These are phyloP conservation scores for Apoderus coryli DNA, from an alignment of 2,888 invertebrate species.

Conservation along the genomic window DNA sequence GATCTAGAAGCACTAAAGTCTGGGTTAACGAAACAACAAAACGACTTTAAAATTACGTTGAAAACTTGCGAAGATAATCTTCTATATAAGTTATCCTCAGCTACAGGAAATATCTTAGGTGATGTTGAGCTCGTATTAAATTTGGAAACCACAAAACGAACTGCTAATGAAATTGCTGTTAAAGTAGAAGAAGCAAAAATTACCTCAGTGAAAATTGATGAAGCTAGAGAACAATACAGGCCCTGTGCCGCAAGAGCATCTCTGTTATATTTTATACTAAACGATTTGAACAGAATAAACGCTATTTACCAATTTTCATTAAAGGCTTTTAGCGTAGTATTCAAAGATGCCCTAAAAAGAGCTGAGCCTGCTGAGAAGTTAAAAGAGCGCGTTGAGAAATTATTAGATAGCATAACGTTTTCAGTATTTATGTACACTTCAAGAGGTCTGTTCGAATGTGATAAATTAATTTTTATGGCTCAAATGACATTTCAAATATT, in stretches of 20 bases:
- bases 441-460: conserved; percentile 79
- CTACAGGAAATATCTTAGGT: conserved; percentile 82
- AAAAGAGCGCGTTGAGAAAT: conserved; percentile 52
- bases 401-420: conserved; percentile 80
- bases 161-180: conserved; percentile 76
- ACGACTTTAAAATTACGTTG: conserved; percentile 84
- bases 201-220: conserved; percentile 78
- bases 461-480: conserved; percentile 80
- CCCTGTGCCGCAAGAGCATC: conserved; percentile 78
- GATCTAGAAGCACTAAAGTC: conserved; percentile 75
- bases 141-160: conserved; percentile 84
- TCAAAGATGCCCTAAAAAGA: conserved; percentile 64
- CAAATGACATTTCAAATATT: conserved; percentile 62
- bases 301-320: conserved; percentile 92
- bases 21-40: conserved; percentile 80
- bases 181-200: conserved; percentile 78
- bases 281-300: conserved; percentile 83
- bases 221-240: conserved; percentile 76
- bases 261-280: conserved; percentile 83
- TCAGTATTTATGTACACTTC: conserved; percentile 79
- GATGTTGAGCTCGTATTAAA: conserved; percentile 84
- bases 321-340: conserved; percentile 86
- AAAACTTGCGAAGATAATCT: conserved; percentile 85
- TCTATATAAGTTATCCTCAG: conserved; percentile 71
- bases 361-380: conserved; percentile 57